Percentiles rank a stretch among this genome's conserved stretches.
These are phyloP conservation scores for Doris montereyensis DNA, from an alignment of 2,888 invertebrate genomes.

Conservation along the genomic window DNA sequence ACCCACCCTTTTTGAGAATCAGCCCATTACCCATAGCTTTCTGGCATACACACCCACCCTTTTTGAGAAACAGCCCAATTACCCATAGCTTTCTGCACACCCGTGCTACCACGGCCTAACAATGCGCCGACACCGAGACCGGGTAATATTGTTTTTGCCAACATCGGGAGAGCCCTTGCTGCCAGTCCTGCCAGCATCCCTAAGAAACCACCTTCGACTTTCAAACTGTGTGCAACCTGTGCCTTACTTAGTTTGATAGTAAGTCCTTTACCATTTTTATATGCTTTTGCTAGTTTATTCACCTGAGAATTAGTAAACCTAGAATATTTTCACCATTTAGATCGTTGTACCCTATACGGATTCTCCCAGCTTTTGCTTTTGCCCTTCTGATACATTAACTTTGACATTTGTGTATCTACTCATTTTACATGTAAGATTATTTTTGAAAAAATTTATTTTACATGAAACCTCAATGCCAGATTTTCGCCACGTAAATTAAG, in stretches of 20 bases:
- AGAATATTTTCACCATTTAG: slow-evolving; percentile 34
- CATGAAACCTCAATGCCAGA: slow-evolving; percentile 42
- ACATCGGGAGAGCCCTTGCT: slow-evolving; percentile 32
- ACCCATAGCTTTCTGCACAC: too few species aligned
- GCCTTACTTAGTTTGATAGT: slow-evolving; percentile 42
- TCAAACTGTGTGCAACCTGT: slow-evolving; percentile 37
- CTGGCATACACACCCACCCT: too few species aligned
- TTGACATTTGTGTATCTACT: slow-evolving; percentile 16
- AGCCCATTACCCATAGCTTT: too few species aligned
- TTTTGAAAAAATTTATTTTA: too few species aligned
- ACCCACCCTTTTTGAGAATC: too few species aligned
- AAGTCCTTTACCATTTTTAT: slow-evolving; percentile 35
- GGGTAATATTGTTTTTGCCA: slow-evolving; percentile 38
- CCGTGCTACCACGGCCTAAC: too few species aligned
- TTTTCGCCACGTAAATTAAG: slow-evolving; percentile 40
- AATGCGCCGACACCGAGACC: slow-evolving; percentile 39
- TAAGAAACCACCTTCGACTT: slow-evolving; percentile 39
- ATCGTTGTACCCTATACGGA: slow-evolving; percentile 30
- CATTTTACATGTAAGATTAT: too few species aligned
- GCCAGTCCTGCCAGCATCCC: slow-evolving; percentile 36
- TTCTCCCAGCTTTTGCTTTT: slow-evolving; percentile 27
- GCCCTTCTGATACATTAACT: neutral
- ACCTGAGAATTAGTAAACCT: slow-evolving; percentile 39
- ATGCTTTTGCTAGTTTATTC: slow-evolving; percentile 37
- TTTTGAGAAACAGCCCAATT: too few species aligned